These are phyloP conservation scores for Sinocyclocheilus anophthalmus DNA, from an alignment of 2,113 vertebrate genomes.

Conservation along the genomic window DNA sequence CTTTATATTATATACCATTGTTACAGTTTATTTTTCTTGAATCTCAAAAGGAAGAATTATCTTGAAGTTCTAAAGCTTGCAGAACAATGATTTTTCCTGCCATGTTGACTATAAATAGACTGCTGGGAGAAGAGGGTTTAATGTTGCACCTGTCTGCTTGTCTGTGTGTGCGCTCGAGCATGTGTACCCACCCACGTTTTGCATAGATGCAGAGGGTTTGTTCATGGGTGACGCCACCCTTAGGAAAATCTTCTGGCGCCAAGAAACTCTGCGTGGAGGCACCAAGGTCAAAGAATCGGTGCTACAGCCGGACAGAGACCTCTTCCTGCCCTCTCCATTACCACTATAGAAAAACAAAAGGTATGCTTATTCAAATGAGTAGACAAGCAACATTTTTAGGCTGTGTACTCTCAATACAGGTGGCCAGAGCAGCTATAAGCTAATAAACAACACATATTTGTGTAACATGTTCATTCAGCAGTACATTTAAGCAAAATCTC, in stretches of 20 bases:
- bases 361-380: neutral
- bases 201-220: constrained; percentile 88
- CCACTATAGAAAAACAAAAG: constrained; percentile 66
- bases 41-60: neutral
- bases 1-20: no score
- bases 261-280: constrained; percentile 89
- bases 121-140: neutral
- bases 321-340: constrained; percentile 91
- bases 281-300: constrained; percentile 83
- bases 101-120: constrained; percentile 29
- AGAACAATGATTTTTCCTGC: neutral
- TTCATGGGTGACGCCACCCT: constrained; percentile 95
- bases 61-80: neutral
- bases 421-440: neutral
- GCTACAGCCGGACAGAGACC: constrained; percentile 86
- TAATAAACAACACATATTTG: neutral
- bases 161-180: constrained; percentile 19
- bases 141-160: constrained; percentile 11
- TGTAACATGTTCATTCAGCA: neutral
- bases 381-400: neutral
- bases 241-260: constrained; percentile 97
- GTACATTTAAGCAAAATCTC: neutral
- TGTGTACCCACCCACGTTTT: constrained; percentile 81
- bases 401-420: neutral
- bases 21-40: no score